Evolutionary conservation across 2,113 vertebrate genomes (phyloP).

Genomic region (Ploceus nigricollis): DNA sequence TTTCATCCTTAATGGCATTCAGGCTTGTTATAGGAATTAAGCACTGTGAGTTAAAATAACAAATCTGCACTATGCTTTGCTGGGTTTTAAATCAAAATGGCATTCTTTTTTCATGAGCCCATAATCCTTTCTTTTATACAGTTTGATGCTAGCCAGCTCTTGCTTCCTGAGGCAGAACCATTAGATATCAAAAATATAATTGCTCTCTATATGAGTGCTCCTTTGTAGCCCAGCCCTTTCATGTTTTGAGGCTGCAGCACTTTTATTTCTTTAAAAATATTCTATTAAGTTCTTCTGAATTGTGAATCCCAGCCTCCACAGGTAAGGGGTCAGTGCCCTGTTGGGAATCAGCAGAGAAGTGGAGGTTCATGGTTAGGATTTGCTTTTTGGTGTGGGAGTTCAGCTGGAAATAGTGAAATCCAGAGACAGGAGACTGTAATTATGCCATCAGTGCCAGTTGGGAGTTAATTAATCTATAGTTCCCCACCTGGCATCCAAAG

Average conservation of each 20-base stretch:
- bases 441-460: slow-evolving; percentile 50
- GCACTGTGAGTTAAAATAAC: slow-evolving; percentile 53
- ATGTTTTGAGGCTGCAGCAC: slow-evolving; percentile 47
- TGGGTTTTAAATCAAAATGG: slow-evolving; percentile 61
- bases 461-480: slow-evolving; percentile 65
- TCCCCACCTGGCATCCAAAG: slow-evolving; percentile 49
- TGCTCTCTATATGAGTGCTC: slow-evolving; percentile 36
- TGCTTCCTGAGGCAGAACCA: slow-evolving; percentile 61
- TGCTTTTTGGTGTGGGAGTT: slow-evolving; percentile 14
- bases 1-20: slow-evolving; percentile 33
- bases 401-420: slow-evolving; percentile 20
- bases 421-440: slow-evolving; percentile 38
- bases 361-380: not conserved
- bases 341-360: not conserved
- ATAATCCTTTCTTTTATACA: slow-evolving; percentile 58
- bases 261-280: slow-evolving; percentile 62
- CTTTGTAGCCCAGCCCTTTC: slow-evolving; percentile 56
- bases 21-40: slow-evolving; percentile 54
- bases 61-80: slow-evolving; percentile 55
- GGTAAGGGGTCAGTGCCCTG: slow-evolving; percentile 15
- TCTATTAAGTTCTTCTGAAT: slow-evolving; percentile 32
- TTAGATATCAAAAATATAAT: slow-evolving; percentile 62
- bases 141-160: slow-evolving; percentile 49
- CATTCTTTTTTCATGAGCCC: slow-evolving; percentile 27
- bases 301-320: slow-evolving; percentile 22